Conservation (phyloP, 2,797 vertebrate species). For the Myotis planiceps region DNA sequence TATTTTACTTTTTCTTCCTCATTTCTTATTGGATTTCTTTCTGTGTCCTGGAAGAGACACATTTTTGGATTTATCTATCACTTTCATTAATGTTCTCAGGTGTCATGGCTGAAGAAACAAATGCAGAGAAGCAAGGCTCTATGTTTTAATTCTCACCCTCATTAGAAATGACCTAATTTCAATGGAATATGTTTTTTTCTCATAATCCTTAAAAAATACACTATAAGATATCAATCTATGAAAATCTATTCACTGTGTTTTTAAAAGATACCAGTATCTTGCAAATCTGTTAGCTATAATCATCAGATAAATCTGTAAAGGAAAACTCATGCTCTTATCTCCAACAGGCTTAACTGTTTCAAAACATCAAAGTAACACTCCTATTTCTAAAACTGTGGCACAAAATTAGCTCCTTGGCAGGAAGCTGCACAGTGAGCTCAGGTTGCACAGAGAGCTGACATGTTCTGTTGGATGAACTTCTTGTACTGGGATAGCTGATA, state of each 20-base stretch:
- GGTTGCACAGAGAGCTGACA: neutral
- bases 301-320: neutral
- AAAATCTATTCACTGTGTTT: neutral
- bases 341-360: neutral
- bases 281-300: neutral
- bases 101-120: neutral
- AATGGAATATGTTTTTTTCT: neutral
- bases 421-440: neutral
- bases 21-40: slow-evolving; percentile 32
- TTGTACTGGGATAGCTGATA: neutral
- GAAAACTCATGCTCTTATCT: neutral
- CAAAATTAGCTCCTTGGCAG: slow-evolving; percentile 29
- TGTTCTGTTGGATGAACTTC: neutral
- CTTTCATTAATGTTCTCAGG: neutral
- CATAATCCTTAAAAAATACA: neutral
- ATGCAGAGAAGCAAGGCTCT: neutral
- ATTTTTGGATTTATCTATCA: neutral
- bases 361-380: slow-evolving; percentile 11
- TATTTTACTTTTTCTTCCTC: neutral
- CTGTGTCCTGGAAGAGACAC: neutral
- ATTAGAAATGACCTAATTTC: neutral
- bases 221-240: neutral
- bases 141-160: neutral
- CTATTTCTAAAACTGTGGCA: neutral
- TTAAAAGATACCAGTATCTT: neutral